Evolutionary conservation across 53 echinoderm and acorn worm species (phyloP), one percentile per base, ranked within the genome.

Genomic region (Zoroaster sp.): DNA sequence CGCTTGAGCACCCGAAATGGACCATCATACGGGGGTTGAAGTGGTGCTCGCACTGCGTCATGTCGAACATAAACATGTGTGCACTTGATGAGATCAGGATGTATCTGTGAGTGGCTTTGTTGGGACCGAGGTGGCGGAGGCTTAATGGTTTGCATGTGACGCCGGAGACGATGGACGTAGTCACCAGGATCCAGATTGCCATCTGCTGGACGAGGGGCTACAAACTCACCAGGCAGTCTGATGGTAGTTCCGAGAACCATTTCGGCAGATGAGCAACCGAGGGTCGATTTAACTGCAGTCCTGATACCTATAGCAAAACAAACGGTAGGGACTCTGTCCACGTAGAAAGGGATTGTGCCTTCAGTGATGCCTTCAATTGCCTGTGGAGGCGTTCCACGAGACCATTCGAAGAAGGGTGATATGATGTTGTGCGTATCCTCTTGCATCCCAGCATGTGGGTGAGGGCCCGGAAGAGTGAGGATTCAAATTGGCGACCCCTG

Each of bases 21-120:
- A 20, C 94, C 94, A 36, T 41, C 49, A 34, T 91, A 91, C 2
- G 91, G 94, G 37, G 91, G 86, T 78, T 94, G 94, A 18, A 94
- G 41, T 1, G 91, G 87, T 52, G 39, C 76, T 15, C 33, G 52
- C 20, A 94, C 94, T 5, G 77, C 43, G 36, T 93, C 93, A 35
- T 30, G 33, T 21, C 91, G 89, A 4, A 91, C 36, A 42, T 81
- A 94, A 51, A 94, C 89, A 39, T 94, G 94, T 3, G 80, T 72
- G 39, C 91, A 91, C 6, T 39, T 75, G 47, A 69, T 9, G 3
- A 94, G 36, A 21, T 89, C 89, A 11, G 53, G 55, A 34, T 66
- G 89, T 4, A 94, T 25, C 5, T 83, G 91, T 4, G 77, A 4
- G 14, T 30, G 10, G 9, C 86, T 40, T 3, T 41, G 41, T 34